Evolutionary conservation across 53 echinoderm and acorn worm species (phyloP), one percentile per base, ranked within the genome.

Genomic region (Stichopus horrens): DNA sequence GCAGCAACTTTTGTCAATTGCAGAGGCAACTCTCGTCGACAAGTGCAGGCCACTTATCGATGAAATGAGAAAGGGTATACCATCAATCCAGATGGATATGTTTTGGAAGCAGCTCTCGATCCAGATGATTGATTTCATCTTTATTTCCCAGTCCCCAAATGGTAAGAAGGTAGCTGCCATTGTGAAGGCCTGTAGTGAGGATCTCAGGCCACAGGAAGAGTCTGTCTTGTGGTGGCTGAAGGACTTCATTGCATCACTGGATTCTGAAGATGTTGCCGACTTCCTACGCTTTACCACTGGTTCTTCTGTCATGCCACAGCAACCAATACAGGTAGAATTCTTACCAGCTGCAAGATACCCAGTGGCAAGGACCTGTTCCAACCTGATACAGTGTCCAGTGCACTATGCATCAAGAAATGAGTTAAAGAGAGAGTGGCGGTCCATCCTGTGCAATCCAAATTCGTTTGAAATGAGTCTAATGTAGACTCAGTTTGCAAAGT

Each of bases 221-320:
- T 7, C 81, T 9, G 81, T 81, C 5, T 57, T 81, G 5, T 81
- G 81, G 81, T 81, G 81, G 56, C 57, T 81, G 16, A 20, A 56
- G 81, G 55, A 55, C 81, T 81, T 81, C 55, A 57, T 81, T 8
- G 5, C 55, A 5, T 81, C 76, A 18, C 56, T 81, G 9, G 81
- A 81, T 81, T 14, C 57, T 57, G 21, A 81, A 81, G 58, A 81
- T 81, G 81, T 81, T 18, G 81, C 81, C 54, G 81, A 81, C 14
- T 81, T 81, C 19, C 19, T 4, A 13, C 13, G 76, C 21, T 76
- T 76, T 14, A 22, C 76, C 7, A 76, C 76, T 53, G 76, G 76
- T 7, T 68, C 68, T 18, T 68, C 68, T 18, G 68, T n/a, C n/a
- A 68, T 68, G 68, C 68, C 16, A 67, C 68, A 67, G n/a, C 11